Conservation (phyloP, 2,113 vertebrate species). For the Fukomys damarensis region DNA sequence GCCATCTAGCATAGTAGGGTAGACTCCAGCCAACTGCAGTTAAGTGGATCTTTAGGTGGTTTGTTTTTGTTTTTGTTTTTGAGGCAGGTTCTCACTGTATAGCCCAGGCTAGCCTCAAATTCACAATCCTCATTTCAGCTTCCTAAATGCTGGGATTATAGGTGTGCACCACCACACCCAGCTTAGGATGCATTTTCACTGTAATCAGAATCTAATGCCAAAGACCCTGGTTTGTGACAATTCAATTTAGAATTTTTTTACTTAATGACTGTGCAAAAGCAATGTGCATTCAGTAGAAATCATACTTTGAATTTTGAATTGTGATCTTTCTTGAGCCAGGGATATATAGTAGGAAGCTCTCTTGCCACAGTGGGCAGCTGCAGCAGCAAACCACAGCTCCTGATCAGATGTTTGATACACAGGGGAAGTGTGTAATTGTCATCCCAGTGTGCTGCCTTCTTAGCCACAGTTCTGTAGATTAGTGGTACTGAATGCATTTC, state of each 20-base stretch:
- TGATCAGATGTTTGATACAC: neutral
- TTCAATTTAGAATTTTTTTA: neutral
- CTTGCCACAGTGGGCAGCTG: neutral
- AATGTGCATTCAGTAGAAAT: neutral
- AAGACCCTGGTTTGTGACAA: neutral
- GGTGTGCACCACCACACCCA: neutral
- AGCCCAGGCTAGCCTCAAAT: neutral
- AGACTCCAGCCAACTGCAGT: neutral
- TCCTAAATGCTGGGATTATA: neutral
- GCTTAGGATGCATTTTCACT: neutral
- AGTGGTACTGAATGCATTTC: neutral
- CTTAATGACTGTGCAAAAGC: neutral
- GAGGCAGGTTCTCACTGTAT: neutral
- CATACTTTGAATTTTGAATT: neutral
- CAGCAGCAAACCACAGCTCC: neutral
- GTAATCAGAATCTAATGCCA: neutral
- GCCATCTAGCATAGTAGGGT: rapidly evolving
- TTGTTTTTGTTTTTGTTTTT: neutral
- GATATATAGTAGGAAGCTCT: neutral
- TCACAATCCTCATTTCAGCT: neutral
- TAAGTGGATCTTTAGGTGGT: neutral
- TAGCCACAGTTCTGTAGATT: neutral
- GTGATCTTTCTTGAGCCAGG: neutral
- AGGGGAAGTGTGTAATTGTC: neutral
- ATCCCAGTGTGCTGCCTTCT: neutral